Conservation (phyloP, 2,113 vertebrate species). For the Azemiops feae region DNA sequence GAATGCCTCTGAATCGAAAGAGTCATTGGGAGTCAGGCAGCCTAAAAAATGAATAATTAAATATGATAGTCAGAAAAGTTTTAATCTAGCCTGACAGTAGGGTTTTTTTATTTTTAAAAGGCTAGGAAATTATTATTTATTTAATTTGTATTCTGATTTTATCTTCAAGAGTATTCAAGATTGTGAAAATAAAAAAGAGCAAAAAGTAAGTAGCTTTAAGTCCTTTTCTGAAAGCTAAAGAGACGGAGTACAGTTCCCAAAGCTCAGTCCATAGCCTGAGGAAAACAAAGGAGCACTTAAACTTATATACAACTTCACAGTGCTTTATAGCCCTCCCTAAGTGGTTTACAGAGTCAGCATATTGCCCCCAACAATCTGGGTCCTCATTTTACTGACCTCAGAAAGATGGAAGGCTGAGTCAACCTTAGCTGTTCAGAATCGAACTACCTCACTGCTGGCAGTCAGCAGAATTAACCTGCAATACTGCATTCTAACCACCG, state of each 20-base stretch:
- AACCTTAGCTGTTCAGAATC: neutral
- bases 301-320: no score
- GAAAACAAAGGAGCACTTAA: neutral
- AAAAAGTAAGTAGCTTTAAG: neutral
- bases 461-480: no score
- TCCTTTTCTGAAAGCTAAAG: neutral
- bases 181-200: neutral
- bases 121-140: neutral
- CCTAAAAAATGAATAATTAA: neutral
- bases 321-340: no score
- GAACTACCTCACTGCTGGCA: no score
- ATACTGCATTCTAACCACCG: no score
- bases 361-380: no score
- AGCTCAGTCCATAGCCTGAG: neutral
- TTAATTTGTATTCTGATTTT: neutral
- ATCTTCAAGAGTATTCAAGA: neutral
- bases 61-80: neutral
- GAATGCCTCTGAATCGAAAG: neutral
- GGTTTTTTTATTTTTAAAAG: neutral
- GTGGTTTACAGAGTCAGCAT: no score
- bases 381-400: neutral
- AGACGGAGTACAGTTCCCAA: neutral
- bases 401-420: neutral
- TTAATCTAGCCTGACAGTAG: neutral
- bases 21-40: neutral